Base-by-base conservation (phyloP, 1,140 invertebrate genomes). In the Brachionus koreanus region DNA sequence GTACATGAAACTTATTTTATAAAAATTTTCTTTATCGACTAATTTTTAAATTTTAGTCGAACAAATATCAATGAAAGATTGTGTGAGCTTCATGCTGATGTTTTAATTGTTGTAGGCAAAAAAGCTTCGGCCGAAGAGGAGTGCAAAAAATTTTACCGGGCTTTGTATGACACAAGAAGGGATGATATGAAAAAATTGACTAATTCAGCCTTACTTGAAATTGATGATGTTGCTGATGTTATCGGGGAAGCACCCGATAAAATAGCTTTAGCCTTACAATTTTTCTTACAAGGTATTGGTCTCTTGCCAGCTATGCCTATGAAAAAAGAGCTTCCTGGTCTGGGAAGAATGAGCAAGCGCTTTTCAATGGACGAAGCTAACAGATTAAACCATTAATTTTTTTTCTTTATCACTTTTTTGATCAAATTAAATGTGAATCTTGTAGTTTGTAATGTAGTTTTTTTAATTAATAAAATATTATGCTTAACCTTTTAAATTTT, bases 201-300 rank as follows among this genome's bases (percentile, higher is more conserved):
- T 7, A 82, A 82, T 63, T 82, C 82, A 19, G 35, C 82, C 19
- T 72, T 82, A 29, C 35, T 82, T 46, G 43, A 72, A 52, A 42
- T 69, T n/a, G 82, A 82, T 61, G 35, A 63, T 61, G 82, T 82
- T 43, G 69, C 61, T 29, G 69, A 82, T 74, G 65, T 82, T 5
- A 12, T 82, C 0, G 49, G 69, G 1, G 82, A 82, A 39, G 33
- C 19, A 9, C 82, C 82, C 10, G 42, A 49, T 25, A 57, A 72
- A 19, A 61, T 82, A n/a, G 82, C 65, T 25, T 23, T 65, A 49
- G 46, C 65, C 19, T 72, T 82, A 13, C 82, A 82, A 75, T 82
- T 57, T 63, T 82, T 82, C 19, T 42, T 82, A 42, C 82, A 82
- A 72, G 82, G 82, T 16, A 74, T 72, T 16, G 82, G 82, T 43